Percentiles rank a stretch among this genome's conserved stretches.
Evolutionary conservation across 2,797 vertebrate species (phyloP).

Genomic region (Molossus molossus): DNA sequence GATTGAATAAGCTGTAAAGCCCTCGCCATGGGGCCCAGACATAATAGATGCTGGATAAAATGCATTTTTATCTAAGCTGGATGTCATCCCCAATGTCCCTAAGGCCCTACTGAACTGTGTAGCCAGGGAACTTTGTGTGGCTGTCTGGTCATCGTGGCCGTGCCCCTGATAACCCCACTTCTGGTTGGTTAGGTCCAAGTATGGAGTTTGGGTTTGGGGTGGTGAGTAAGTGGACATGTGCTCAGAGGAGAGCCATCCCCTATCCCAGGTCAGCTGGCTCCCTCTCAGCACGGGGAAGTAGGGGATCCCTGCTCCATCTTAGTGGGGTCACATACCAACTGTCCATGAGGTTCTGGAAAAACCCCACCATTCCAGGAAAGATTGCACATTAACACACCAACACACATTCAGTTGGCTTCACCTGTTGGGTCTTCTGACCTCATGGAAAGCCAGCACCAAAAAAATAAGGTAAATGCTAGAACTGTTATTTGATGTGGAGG

Average conservation of each 20-base stretch:
- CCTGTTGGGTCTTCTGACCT: not conserved
- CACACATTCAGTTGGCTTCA: not conserved
- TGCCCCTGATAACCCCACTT: not conserved
- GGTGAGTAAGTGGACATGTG: not conserved
- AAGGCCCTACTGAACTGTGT: not conserved
- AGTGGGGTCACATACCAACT: not conserved
- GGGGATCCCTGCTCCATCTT: not conserved
- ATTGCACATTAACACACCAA: rapidly evolving
- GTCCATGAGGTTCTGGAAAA: rapidly evolving
- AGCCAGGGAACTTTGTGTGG: no score
- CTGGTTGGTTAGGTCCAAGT: not conserved
- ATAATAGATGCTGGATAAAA: not conserved
- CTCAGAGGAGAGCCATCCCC: not conserved
- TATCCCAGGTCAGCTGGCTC: not conserved
- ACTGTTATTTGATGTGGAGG: not conserved
- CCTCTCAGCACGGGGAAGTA: not conserved
- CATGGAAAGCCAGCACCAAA: not conserved
- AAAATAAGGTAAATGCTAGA: rapidly evolving
- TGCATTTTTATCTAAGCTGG: not conserved
- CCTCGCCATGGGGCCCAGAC: not conserved
- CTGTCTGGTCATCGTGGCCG: not conserved
- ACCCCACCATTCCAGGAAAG: not conserved
- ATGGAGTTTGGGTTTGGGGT: not conserved
- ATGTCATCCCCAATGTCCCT: rapidly evolving
- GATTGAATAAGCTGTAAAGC: not conserved